phyloP scores from a whole-genome alignment of 2,888 invertebrate genomes.

The Azorinus chamasolen region DNA sequence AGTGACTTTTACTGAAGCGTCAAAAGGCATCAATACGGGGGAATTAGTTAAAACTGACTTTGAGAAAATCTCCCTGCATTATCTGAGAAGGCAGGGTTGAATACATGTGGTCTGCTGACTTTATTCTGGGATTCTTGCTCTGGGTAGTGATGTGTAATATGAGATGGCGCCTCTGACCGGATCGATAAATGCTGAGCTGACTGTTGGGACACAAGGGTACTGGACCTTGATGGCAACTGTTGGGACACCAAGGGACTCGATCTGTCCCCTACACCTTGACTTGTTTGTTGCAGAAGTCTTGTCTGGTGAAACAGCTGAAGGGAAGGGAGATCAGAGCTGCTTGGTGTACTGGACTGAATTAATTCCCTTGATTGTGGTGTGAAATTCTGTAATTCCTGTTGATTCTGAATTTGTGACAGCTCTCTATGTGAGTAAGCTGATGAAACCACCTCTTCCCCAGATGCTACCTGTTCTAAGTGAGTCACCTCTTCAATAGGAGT shows the following conservation, averaged over 20 bases:
- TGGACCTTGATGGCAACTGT: too few species aligned
- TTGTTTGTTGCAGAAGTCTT: not conserved
- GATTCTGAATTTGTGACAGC: not conserved
- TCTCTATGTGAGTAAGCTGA: too few species aligned
- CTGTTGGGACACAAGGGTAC: not conserved
- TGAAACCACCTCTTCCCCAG: too few species aligned
- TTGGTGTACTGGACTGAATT: constrained; percentile 2
- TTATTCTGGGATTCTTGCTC: not conserved
- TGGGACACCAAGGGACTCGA: too few species aligned
- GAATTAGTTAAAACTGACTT: too few species aligned
- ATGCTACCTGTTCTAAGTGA: too few species aligned
- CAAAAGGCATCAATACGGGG: too few species aligned
- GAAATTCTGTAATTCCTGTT: not conserved
- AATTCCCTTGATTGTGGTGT: constrained; percentile 4
- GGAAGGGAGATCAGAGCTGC: constrained; percentile 1
- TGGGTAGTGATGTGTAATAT: constrained; percentile 2
- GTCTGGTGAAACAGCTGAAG: constrained; percentile 5
- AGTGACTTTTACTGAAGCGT: too few species aligned
- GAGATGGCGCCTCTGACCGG: constrained; percentile 3
- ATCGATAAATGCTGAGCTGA: not conserved
- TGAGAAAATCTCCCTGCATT: too few species aligned
- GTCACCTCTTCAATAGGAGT: too few species aligned
- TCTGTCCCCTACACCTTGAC: not conserved
- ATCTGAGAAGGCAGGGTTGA: constrained; percentile 25
- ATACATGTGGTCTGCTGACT: constrained; percentile 1